Percentiles rank a stretch among this genome's conserved stretches.
Evolutionary conservation across 2,888 invertebrate genomes (phyloP).

Genomic region (Pseudoips prasinana): DNA sequence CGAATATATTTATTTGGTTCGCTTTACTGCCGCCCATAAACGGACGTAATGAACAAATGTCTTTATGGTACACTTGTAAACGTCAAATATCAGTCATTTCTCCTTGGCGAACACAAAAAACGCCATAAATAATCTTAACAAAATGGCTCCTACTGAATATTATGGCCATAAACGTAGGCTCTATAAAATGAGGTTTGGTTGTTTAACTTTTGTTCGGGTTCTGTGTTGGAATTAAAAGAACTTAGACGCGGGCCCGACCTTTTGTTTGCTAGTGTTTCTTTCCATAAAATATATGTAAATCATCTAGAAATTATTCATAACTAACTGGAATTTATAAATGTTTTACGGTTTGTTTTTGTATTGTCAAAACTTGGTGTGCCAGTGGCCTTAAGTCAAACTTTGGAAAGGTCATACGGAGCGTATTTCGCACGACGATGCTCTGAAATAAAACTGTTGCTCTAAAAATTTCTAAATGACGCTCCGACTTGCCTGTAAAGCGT

Average conservation of each 20-base stretch:
- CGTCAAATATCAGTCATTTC: constrained; percentile 75
- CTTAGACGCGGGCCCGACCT: constrained; percentile 57
- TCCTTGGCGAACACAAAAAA: constrained; percentile 63
- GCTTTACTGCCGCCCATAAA: constrained; percentile 64
- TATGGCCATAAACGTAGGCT: constrained; percentile 70
- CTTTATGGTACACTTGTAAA: constrained; percentile 76
- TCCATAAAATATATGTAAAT: constrained; percentile 74
- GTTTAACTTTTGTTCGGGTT: constrained; percentile 69
- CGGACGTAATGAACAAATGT: constrained; percentile 70
- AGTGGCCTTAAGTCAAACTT: constrained; percentile 26
- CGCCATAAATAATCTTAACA: constrained; percentile 77
- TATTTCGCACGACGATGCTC: constrained; percentile 36
- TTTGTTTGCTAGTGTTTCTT: constrained; percentile 61
- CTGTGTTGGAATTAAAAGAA: constrained; percentile 68
- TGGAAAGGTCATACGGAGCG: constrained; percentile 25
- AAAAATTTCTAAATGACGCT: constrained; percentile 59
- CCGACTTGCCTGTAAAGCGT: constrained; percentile 46
- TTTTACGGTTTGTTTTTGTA: constrained; percentile 53
- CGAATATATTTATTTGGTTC: constrained; percentile 61
- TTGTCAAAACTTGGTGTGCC: constrained; percentile 33
- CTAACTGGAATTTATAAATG: constrained; percentile 68
- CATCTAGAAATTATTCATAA: constrained; percentile 71
- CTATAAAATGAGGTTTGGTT: constrained; percentile 75
- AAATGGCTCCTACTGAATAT: constrained; percentile 79
- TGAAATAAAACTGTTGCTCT: constrained; percentile 43